These are phyloP conservation scores for Pectinophora gossypiella DNA, from an alignment of 1,140 invertebrate species.

Conservation along the genomic window DNA sequence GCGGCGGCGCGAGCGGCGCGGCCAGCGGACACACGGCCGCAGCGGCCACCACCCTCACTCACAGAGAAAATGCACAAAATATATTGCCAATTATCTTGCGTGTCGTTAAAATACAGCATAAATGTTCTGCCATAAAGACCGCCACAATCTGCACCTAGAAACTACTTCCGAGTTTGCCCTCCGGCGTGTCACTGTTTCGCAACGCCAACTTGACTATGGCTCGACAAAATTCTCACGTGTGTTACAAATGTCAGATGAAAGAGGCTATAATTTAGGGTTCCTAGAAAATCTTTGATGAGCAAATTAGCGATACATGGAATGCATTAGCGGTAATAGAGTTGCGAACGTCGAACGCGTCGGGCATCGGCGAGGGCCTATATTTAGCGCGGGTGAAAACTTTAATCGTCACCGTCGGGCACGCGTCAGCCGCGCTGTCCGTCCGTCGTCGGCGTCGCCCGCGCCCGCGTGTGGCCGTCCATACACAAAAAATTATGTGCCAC, in stretches of 20 bases:
- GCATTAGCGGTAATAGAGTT: background rate
- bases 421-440: conserved; percentile 55
- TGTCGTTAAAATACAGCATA: background rate
- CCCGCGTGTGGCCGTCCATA: conserved; percentile 65
- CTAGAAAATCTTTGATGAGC: background rate
- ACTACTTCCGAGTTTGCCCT: background rate
- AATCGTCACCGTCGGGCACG: conserved; percentile 49
- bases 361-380: conserved; percentile 34
- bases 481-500: conserved; percentile 68
- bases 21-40: background rate
- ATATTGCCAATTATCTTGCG: background rate
- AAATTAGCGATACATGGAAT: conserved; percentile 2
- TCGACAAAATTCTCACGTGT: background rate
- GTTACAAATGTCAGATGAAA: background rate
- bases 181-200: background rate
- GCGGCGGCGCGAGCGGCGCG: conserved; percentile 25
- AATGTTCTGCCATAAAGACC: background rate
- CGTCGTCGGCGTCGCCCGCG: conserved; percentile 44
- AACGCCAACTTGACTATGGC: background rate
- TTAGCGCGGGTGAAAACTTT: conserved; percentile 70
- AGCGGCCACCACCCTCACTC: background rate
- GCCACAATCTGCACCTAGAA: background rate
- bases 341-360: background rate
- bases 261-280: background rate
- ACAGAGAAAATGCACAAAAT: background rate